Evolutionary conservation across 2,113 vertebrate genomes (phyloP).

Genomic region (Hucho hucho): DNA sequence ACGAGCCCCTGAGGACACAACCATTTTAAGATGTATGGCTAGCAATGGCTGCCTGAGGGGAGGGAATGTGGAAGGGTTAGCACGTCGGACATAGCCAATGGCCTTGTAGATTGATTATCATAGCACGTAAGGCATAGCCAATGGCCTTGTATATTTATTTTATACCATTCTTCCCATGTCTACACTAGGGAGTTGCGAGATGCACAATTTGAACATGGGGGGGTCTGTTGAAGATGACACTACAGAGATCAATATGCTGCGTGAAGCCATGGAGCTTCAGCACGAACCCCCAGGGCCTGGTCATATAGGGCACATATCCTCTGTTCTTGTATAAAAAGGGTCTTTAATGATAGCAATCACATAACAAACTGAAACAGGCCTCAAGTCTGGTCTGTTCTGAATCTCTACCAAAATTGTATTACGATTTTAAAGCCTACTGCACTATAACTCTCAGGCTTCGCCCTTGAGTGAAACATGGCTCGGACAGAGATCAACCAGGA

Average conservation of each 20-base stretch:
- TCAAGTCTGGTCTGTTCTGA: slow-evolving; percentile 59
- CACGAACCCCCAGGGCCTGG: slow-evolving; percentile 19
- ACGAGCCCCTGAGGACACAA: slow-evolving; percentile 32
- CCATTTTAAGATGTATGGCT: background rate
- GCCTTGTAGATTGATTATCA: too few species aligned
- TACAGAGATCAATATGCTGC: slow-evolving; percentile 58
- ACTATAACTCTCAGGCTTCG: slow-evolving; percentile 28
- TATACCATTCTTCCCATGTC: slow-evolving; percentile 30
- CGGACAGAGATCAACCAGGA: slow-evolving; percentile 25
- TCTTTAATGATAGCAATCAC: background rate
- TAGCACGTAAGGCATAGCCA: slow-evolving; percentile 19
- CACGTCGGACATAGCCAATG: background rate
- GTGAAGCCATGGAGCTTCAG: slow-evolving; percentile 16
- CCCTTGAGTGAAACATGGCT: slow-evolving; percentile 53
- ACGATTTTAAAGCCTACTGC: slow-evolving; percentile 50
- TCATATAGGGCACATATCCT: slow-evolving; percentile 40
- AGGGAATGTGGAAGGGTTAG: background rate
- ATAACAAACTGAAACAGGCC: slow-evolving; percentile 41
- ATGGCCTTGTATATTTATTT: slow-evolving; percentile 41
- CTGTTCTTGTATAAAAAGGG: background rate
- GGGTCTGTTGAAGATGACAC: slow-evolving; percentile 58
- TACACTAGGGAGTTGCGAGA: slow-evolving; percentile 25
- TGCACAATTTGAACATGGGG: slow-evolving; percentile 35
- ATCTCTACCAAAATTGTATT: slow-evolving; percentile 63
- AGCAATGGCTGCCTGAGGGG: background rate